Evolutionary conservation across 2,797 vertebrate genomes (phyloP).

Genomic region (Sarcophilus harrisii): DNA sequence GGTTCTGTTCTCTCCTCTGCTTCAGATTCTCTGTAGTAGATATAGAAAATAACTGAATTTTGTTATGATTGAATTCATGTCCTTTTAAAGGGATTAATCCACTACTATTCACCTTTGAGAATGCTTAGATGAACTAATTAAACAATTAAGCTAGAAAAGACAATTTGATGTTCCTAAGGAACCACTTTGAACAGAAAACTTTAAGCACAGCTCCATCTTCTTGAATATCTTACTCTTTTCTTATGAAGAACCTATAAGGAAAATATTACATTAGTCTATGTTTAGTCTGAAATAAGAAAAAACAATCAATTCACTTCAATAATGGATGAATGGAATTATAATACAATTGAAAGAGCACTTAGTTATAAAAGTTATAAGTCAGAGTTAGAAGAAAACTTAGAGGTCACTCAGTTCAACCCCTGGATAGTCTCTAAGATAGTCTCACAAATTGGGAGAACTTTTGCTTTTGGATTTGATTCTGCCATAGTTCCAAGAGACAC

Average conservation of each 20-base stretch:
- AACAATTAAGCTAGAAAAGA: neutral
- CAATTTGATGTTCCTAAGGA: conserved; percentile 19
- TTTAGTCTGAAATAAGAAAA: conserved; percentile 14
- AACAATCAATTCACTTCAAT: neutral
- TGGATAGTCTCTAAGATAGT: neutral
- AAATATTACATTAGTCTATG: neutral
- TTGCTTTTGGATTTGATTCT: neutral
- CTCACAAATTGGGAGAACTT: neutral
- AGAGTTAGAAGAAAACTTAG: neutral
- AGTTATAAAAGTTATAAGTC: neutral
- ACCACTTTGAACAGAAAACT: neutral
- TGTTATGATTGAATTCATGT: neutral
- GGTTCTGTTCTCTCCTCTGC: neutral
- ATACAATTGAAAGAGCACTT: neutral
- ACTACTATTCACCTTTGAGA: neutral
- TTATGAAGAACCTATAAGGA: neutral
- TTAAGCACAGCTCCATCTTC: neutral
- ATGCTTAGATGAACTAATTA: neutral
- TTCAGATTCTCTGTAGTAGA: neutral
- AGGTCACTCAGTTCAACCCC: neutral
- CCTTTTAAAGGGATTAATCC: neutral
- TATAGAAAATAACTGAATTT: neutral
- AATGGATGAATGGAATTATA: neutral
- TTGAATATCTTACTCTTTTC: conserved; percentile 3
- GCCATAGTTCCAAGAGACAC: neutral